Evolutionary conservation across 2,113 vertebrate species (phyloP).

Genomic region (Apaloderma vittatum): DNA sequence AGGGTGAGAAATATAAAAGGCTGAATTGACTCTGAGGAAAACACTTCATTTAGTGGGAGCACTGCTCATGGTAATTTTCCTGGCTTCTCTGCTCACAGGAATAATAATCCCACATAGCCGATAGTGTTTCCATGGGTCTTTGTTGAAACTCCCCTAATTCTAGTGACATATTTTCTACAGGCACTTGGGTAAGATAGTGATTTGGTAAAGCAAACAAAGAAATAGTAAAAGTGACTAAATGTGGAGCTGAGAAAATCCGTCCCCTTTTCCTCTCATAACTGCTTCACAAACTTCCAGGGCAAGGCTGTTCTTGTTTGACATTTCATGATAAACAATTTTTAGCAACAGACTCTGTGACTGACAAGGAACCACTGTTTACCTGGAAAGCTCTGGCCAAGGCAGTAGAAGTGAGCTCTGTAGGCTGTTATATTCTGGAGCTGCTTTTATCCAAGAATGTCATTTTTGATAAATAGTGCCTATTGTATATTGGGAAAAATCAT

Average conservation of each 20-base stretch:
- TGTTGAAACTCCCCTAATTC: background rate
- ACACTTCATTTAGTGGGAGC: background rate
- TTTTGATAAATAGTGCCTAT: conserved; percentile 64
- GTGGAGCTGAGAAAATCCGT: background rate
- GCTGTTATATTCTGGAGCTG: background rate
- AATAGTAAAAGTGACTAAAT: background rate
- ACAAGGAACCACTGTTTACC: background rate
- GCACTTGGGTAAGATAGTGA: background rate
- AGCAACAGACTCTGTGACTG: background rate
- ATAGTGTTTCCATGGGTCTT: background rate
- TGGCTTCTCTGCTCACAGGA: background rate
- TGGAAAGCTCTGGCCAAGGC: background rate
- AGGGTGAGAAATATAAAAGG: background rate
- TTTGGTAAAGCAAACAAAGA: background rate
- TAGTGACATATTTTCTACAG: background rate
- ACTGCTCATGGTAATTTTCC: background rate
- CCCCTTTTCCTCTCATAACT: background rate
- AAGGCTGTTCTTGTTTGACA: background rate
- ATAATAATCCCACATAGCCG: background rate
- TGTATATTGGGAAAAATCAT: conserved; percentile 25
- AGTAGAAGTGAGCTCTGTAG: background rate
- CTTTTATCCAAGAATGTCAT: conserved; percentile 18
- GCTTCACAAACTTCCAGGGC: background rate
- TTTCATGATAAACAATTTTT: background rate
- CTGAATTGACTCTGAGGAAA: background rate